Evolutionary conservation across 2,888 invertebrate species (phyloP).

Genomic region (Eupithecia centaureata): DNA sequence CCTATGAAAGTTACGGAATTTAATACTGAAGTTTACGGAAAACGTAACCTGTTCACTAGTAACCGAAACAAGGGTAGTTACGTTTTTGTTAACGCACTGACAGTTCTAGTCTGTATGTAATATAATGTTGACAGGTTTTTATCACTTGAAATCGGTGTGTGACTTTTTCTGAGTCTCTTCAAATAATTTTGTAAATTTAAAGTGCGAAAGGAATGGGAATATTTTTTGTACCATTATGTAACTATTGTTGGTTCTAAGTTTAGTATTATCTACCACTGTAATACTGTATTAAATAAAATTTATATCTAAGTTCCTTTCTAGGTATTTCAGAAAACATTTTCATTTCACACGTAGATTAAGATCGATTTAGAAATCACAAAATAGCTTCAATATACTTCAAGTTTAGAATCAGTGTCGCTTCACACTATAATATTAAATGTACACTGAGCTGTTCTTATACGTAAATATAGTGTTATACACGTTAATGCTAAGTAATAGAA

Average conservation of each 20-base stretch:
- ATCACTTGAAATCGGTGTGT: constrained; percentile 11
- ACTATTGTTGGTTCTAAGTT: background rate
- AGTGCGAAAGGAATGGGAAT: constrained; percentile 53
- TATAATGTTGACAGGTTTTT: constrained; percentile 40
- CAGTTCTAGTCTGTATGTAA: constrained; percentile 15
- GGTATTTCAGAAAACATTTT: constrained; percentile 46
- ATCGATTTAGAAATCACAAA: constrained; percentile 74
- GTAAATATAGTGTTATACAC: constrained; percentile 80
- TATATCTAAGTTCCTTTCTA: background rate
- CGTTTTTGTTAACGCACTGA: constrained; percentile 9
- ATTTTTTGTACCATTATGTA: background rate
- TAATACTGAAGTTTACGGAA: constrained; percentile 13
- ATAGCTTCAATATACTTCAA: constrained; percentile 79
- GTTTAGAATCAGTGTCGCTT: constrained; percentile 81
- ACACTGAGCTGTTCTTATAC: constrained; percentile 81
- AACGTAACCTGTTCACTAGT: background rate
- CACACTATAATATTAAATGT: constrained; percentile 66
- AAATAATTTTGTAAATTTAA: constrained; percentile 54
- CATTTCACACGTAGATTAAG: constrained; percentile 61
- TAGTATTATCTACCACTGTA: background rate
- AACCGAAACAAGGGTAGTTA: background rate
- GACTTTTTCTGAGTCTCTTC: constrained; percentile 68
- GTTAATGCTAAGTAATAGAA: constrained; percentile 73
- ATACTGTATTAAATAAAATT: background rate
- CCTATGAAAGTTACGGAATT: constrained; percentile 56